Evolutionary conservation across 2,888 invertebrate species (phyloP), one percentile per base, ranked within the genome.

Genomic region (Clostera curtula): DNA sequence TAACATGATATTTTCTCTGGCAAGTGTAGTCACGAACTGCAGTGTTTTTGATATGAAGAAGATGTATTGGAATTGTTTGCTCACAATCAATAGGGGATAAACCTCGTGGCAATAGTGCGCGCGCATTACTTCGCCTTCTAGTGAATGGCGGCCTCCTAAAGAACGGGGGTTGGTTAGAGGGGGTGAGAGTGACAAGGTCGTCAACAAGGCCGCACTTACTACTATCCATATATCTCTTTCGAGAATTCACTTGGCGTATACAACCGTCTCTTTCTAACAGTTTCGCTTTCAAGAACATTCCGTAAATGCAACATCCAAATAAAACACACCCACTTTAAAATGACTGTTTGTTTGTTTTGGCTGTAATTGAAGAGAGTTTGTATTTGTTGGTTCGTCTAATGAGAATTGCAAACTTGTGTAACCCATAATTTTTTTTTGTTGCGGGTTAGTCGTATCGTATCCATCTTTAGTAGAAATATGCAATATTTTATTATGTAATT

Each of bases 71-170:
- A 71, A 67, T 64, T 49, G 56, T 43, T 50, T 41, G 27, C 35
- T 38, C 25, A 56, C 56, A 75, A 82, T 82, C 82, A 64, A 82
- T 82, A 77, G 51, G 57, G 52, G 46, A 45, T 49, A 53, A 45
- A 52, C 59, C 62, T 62, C 70, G 65, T 69, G 62, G 57, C 43
- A 31, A 24, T 19, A 36, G 29, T 77, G 83, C 82, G 80, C 80
- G 79, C 82, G 80, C 77, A 75, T 30, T 44, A 48, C 44, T 60
- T 64, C 37, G 60, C 62, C 46, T 68, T 44, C 51, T 73, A 44
- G 73, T 83, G 82, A 84, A 83, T 84, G 83, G 77, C 67, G 65
- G 45, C 49, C 51, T 51, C 59, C 53, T 56, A 58, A 62, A 67
- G 66, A 63, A 64, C 57, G 59, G 60, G 63, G 63, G 50, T 50